A percentile compares a stretch with the other conserved stretches of the same genome.
Conservation (phyloP, 2,888 invertebrate genomes). For the Pollenia angustigena region DNA sequence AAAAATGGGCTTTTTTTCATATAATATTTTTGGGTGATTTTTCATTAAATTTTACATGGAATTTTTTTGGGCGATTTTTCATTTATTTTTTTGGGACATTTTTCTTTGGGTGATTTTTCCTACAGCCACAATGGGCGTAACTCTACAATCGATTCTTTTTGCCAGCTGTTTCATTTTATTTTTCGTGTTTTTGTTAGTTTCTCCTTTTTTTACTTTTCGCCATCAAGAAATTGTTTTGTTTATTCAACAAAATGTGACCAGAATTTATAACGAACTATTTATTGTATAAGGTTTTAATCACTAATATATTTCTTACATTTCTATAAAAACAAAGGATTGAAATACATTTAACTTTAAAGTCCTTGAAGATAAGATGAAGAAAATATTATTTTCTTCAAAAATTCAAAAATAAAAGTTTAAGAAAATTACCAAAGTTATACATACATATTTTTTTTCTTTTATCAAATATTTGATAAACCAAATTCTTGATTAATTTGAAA, state of each 20-base stretch:
- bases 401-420: no score
- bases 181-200: not conserved
- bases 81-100: no score
- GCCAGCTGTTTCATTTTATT: constrained; percentile 48
- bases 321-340: constrained; percentile 27
- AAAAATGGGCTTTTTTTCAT: no score
- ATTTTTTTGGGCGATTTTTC: no score
- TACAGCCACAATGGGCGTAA: constrained; percentile 26
- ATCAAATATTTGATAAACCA: no score
- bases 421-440: no score
- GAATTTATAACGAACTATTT: constrained; percentile 29
- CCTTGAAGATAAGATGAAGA: constrained; percentile 20
- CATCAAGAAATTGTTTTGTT: constrained; percentile 28
- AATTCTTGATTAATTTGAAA: no score
- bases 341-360: constrained; percentile 21
- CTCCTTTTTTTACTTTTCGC: not conserved
- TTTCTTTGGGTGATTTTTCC: no score
- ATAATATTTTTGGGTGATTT: no score
- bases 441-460: no score
- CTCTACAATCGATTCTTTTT: constrained; percentile 33
- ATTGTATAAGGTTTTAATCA: constrained; percentile 11
- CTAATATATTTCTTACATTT: constrained; percentile 27
- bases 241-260: constrained; percentile 48
- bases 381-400: not conserved
- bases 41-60: no score